Conservation (phyloP, 2,797 vertebrate species). For the Poecilia velifera region DNA sequence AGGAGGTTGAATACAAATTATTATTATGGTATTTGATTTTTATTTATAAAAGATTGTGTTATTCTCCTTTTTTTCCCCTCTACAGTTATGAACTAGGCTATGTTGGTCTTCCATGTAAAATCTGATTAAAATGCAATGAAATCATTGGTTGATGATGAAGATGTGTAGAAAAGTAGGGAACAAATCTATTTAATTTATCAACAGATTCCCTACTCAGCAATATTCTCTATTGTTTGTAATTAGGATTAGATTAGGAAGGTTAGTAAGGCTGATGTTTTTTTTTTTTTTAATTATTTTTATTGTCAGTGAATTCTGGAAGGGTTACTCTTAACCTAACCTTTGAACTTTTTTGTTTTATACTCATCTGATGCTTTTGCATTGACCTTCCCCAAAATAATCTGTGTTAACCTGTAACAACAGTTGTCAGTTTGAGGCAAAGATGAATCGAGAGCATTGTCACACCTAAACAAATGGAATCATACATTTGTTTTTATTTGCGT, state of each 20-base stretch:
- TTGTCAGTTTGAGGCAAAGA: neutral
- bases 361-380: neutral
- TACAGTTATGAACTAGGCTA: neutral
- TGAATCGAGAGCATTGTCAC: neutral
- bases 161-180: neutral
- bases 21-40: neutral
- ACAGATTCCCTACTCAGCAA: neutral
- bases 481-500: constrained; percentile 27
- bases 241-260: neutral
- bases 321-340: neutral
- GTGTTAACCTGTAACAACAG: constrained; percentile 1
- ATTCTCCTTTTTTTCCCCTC: neutral
- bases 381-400: neutral
- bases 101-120: neutral
- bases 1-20: neutral
- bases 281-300: no score
- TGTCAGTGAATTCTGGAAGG: neutral
- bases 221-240: neutral
- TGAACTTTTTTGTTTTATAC: neutral
- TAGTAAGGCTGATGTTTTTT: neutral
- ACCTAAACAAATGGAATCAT: neutral
- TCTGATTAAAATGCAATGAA: neutral
- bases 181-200: neutral
- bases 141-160: neutral
- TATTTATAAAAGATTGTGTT: neutral